These are phyloP conservation scores for Lagopus muta DNA, from an alignment of 2,113 vertebrate genomes.

Conservation along the genomic window DNA sequence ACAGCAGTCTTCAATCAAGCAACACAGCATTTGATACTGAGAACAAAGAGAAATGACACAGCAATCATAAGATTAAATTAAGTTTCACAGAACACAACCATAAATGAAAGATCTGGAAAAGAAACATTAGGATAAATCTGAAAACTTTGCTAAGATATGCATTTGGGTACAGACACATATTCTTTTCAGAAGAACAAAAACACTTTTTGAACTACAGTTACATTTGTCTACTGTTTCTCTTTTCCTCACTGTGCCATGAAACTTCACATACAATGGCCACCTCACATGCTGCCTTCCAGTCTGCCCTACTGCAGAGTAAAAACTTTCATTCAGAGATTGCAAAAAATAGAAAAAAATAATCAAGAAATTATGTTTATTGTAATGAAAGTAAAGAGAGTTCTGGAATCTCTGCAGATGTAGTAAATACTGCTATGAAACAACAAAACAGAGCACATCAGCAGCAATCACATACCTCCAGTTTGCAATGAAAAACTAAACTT, in stretches of 20 bases:
- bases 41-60: neutral
- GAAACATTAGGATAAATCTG: neutral
- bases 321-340: neutral
- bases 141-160: neutral
- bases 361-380: neutral
- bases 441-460: neutral
- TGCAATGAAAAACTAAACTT: neutral
- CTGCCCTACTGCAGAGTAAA: neutral
- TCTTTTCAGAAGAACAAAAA: neutral
- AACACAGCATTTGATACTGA: neutral
- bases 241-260: neutral
- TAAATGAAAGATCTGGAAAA: neutral
- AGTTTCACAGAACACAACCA: neutral
- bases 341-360: neutral
- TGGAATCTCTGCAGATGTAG: neutral
- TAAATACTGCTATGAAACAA: neutral
- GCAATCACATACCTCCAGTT: neutral
- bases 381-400: neutral
- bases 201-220: neutral
- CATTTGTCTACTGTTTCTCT: neutral
- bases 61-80: neutral
- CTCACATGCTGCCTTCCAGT: neutral
- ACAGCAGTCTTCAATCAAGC: neutral
- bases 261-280: neutral
- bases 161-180: neutral